A percentile compares a stretch with the other conserved stretches of the same genome.
Evolutionary conservation across 2,797 vertebrate species (phyloP).

Genomic region (Poecilia picta): DNA sequence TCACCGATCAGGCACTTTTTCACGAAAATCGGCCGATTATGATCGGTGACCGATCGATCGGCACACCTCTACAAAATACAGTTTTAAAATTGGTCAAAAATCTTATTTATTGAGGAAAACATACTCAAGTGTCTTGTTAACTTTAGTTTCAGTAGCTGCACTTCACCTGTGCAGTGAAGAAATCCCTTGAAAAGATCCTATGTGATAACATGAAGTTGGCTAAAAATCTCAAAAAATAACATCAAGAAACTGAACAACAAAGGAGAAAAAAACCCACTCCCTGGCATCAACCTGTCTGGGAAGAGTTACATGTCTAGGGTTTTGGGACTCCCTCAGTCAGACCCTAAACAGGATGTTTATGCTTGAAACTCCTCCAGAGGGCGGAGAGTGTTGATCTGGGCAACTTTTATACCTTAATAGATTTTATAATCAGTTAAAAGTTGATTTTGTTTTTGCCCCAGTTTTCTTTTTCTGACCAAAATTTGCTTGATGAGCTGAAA

Average conservation of each 20-base stretch:
- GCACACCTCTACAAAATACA: no score
- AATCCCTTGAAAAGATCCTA: background rate
- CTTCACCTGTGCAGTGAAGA: background rate
- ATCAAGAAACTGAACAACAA: background rate
- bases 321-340: background rate
- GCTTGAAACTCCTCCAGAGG: background rate
- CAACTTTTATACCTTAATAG: background rate
- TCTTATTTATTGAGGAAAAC: background rate
- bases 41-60: no score
- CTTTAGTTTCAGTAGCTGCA: background rate
- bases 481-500: background rate
- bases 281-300: background rate
- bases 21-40: no score
- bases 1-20: no score
- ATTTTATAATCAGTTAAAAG: background rate
- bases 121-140: background rate
- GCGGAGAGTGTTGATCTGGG: background rate
- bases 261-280: background rate
- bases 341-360: background rate
- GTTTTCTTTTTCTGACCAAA: background rate
- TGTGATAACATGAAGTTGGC: background rate
- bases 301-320: background rate
- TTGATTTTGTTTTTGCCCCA: background rate
- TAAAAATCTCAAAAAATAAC: background rate
- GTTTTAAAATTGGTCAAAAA: background rate